Conservation (phyloP, 1,140 invertebrate species). For the Zaprionus tsacasi region DNA sequence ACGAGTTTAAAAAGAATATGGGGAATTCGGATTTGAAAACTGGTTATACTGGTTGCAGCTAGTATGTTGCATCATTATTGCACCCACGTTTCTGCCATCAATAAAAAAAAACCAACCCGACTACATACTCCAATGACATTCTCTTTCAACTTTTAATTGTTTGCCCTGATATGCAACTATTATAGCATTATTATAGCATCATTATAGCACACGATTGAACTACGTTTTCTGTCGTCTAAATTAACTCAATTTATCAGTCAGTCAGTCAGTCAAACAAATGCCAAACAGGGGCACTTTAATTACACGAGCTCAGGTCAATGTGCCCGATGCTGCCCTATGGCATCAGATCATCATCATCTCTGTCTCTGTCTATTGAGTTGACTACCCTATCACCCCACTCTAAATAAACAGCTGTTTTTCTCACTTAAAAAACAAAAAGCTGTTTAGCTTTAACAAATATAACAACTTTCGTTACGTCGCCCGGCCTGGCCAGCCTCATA, state of each 20-base stretch:
- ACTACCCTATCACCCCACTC: background rate
- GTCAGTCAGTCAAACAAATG: conserved; percentile 38
- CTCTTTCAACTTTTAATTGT: conserved; percentile 47
- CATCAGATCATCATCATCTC: background rate
- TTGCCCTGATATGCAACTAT: conserved; percentile 50
- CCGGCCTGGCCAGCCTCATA: background rate
- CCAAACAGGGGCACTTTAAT: conserved; percentile 35
- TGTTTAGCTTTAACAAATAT: conserved; percentile 43
- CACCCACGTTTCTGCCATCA: conserved; percentile 20
- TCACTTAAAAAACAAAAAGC: conserved; percentile 5
- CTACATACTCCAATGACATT: conserved; percentile 16
- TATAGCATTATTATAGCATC: conserved; percentile 42
- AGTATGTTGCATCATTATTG: conserved; percentile 22
- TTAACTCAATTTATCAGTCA: conserved; percentile 40
- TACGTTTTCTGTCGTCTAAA: background rate
- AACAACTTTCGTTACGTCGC: background rate
- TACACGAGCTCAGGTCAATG: conserved; percentile 52
- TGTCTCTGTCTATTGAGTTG: background rate
- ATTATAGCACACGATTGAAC: conserved; percentile 26
- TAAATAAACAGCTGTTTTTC: background rate
- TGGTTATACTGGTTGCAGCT: background rate
- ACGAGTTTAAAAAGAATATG: background rate
- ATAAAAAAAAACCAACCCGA: background rate
- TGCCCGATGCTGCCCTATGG: conserved; percentile 4
- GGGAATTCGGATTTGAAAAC: background rate